Base-by-base conservation (phyloP, 2,113 vertebrate species). In the Callipepla californica region DNA sequence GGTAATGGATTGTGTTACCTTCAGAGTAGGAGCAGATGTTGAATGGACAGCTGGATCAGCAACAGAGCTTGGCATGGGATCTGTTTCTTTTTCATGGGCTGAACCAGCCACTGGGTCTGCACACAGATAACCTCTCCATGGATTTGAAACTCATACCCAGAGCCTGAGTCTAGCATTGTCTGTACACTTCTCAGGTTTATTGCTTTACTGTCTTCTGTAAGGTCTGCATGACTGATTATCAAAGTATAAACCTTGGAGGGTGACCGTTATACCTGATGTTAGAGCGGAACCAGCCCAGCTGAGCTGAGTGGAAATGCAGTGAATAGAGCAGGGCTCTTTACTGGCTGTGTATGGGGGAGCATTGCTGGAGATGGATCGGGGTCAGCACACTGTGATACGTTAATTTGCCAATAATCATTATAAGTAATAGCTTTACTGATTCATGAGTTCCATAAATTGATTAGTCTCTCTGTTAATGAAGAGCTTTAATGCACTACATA, bases 371-470 rank as follows among this genome's bases (percentile, higher is more conserved):
- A 96, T 90, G 68, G 78, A 93, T 91, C 5, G 75, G 80, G 95
- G 96, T 96, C 97, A 97, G 88, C 34, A 38, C 65, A 55, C 32
- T 44, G 78, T 55, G 58, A 94, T 89, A 67, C 88, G 95, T 96
- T 97, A 96, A 97, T 97, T 96, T 94, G 82, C 81, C 91, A 90
- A 94, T 97, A 97, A 97, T 97, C 26, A 48, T 92, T 96, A n/a
- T 89, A 94, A 94, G 91, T 92, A 97, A 96, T 94, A 90, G 90
- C 91, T 94, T 89, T 92, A 80, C 91, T 96, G 96, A 96, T 94
- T 95, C 95, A 95, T 89, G 87, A 90, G 92, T 97, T 97, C 96
- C 94, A 95, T 96, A 95, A 97, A 97, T 97, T 95, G 96, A 97
- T 97, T 94, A 76, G 91, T 90, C 50, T 45, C 87, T 83, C 83